A percentile compares a stretch with the other conserved stretches of the same genome.
These are phyloP conservation scores for Drosophila nikananu DNA, from an alignment of 1,140 invertebrate genomes.

Conservation along the genomic window DNA sequence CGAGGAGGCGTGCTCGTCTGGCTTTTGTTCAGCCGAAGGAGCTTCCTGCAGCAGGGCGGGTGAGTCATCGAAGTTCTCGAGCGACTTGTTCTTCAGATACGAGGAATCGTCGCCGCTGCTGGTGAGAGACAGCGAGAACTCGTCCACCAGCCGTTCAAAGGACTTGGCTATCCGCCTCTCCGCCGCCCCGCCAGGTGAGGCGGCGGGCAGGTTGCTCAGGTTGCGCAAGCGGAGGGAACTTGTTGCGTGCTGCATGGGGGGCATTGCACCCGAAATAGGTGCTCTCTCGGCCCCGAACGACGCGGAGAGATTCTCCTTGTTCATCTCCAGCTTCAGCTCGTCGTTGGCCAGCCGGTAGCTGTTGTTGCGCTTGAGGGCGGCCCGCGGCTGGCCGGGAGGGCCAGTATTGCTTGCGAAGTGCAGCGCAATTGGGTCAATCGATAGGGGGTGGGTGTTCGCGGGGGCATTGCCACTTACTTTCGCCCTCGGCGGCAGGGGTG, in stretches of 20 bases:
- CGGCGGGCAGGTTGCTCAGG: constrained; percentile 31
- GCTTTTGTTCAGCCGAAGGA: constrained; percentile 27
- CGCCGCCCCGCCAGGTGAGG: constrained; percentile 22
- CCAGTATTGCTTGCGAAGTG: constrained; percentile 62
- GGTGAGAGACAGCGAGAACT: constrained; percentile 80
- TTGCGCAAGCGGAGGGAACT: constrained; percentile 67
- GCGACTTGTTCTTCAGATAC: constrained; percentile 85
- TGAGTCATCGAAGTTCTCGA: constrained; percentile 83
- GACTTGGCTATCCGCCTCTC: constrained; percentile 83
- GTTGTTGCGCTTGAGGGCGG: constrained; percentile 91
- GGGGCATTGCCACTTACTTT: constrained; percentile 64
- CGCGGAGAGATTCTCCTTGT: constrained; percentile 71
- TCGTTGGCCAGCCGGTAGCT: constrained; percentile 93
- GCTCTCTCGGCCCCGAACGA: constrained; percentile 19
- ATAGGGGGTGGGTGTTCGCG: constrained; percentile 44
- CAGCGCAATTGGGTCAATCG: constrained; percentile 84
- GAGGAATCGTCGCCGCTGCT: constrained; percentile 76
- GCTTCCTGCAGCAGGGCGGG: constrained; percentile 41
- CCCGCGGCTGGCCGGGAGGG: constrained; percentile 37
- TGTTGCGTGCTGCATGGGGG: constrained; percentile 70
- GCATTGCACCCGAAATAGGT: constrained; percentile 59
- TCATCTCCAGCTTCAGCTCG: constrained; percentile 78
- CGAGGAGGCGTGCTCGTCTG: constrained; percentile 69
- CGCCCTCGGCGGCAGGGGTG: constrained; percentile 68
- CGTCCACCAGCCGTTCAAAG: constrained; percentile 84